Conservation (phyloP, 2,113 vertebrate genomes). For the Elachura formosa region DNA sequence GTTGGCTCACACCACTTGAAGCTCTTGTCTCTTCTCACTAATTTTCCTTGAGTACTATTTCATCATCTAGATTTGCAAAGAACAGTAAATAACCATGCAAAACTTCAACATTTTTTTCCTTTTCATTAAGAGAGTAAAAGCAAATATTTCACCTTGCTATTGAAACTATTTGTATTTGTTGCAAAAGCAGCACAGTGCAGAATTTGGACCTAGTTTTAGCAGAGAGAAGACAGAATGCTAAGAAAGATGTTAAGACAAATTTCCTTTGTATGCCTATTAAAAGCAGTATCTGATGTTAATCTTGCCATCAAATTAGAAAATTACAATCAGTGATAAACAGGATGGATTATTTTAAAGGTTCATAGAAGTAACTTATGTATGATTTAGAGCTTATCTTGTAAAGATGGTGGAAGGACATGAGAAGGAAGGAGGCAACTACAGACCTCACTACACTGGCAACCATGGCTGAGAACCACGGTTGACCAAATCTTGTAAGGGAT, state of each 20-base stretch:
- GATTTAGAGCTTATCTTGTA: background rate
- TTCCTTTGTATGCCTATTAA: background rate
- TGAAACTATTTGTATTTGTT: background rate
- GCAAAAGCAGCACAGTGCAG: background rate
- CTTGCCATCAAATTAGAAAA: background rate
- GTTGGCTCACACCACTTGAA: background rate
- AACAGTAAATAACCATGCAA: background rate
- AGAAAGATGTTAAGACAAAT: background rate
- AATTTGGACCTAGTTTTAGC: background rate
- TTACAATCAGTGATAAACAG: background rate
- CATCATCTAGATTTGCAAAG: background rate
- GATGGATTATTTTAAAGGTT: background rate
- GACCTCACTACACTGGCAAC: background rate
- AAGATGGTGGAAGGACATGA: background rate
- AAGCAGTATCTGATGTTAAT: background rate
- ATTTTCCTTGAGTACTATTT: slow-evolving; percentile 1
- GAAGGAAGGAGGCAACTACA: background rate
- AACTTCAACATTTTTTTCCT: background rate
- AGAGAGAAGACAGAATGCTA: background rate
- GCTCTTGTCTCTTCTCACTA: background rate
- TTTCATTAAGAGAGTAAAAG: background rate
- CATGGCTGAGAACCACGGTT: background rate
- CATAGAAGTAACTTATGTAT: background rate
- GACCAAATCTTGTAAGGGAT: background rate
- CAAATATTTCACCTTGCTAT: background rate